Conservation (phyloP, 2,888 invertebrate species). For the Alcis repandata region DNA sequence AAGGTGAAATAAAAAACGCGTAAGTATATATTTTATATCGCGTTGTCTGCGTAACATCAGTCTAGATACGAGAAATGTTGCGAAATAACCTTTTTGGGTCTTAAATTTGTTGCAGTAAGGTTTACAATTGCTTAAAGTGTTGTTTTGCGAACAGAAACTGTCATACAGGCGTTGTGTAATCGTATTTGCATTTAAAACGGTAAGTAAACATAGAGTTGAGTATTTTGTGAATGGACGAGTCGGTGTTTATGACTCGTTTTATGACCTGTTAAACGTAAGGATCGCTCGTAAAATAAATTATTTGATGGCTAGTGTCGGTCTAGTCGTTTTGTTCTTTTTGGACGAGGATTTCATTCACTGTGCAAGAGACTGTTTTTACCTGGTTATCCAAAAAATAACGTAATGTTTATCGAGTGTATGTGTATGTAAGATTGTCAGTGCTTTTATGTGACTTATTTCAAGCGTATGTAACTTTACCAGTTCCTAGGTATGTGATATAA, state of each 20-base stretch:
- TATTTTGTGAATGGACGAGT: slow-evolving; percentile 80
- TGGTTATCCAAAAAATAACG: too few relatives aligned
- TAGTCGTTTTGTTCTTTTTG: slow-evolving; percentile 59
- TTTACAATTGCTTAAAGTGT: slow-evolving; percentile 53
- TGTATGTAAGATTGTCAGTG: background rate
- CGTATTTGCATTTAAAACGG: slow-evolving; percentile 84
- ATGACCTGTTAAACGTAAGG: slow-evolving; percentile 84
- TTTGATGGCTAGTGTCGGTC: slow-evolving; percentile 64
- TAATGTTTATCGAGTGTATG: too few relatives aligned
- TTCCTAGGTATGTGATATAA: too few relatives aligned
- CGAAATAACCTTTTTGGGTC: slow-evolving; percentile 31
- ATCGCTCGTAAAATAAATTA: slow-evolving; percentile 82
- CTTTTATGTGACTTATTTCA: background rate
- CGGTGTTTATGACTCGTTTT: slow-evolving; percentile 82
- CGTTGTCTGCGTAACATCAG: slow-evolving; percentile 78
- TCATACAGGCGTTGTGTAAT: slow-evolving; percentile 69
- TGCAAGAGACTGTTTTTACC: background rate
- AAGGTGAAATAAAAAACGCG: slow-evolving; percentile 85
- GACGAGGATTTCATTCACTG: slow-evolving; percentile 56
- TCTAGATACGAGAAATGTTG: slow-evolving; percentile 40
- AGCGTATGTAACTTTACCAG: too few relatives aligned
- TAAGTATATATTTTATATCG: slow-evolving; percentile 70
- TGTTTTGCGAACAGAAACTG: slow-evolving; percentile 62
- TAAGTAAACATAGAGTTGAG: slow-evolving; percentile 79
- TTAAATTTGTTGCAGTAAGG: slow-evolving; percentile 50